Base-by-base conservation (phyloP, 1,140 invertebrate genomes). In the Holcopasites calliopsidis region DNA sequence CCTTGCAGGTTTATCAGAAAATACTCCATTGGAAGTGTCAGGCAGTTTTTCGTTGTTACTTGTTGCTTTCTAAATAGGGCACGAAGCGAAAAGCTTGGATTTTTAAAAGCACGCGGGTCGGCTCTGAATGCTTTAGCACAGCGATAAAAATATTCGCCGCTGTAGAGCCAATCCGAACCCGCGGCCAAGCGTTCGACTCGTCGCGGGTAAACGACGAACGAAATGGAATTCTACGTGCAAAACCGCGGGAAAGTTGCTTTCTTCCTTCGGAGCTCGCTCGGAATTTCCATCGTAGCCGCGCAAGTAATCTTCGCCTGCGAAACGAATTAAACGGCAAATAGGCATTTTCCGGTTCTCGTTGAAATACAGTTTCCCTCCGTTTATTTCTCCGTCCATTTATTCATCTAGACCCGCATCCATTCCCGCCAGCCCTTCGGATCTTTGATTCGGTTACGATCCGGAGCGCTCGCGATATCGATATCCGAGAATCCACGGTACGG, bases 71-170 rank as follows among this genome's bases (percentile, higher is more conserved):
- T n/a, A n/a, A n/a, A n/a, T n/a, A n/a, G 3, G 11, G 42, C 11
- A 44, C 18, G 42, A 18, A 44, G n/a, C n/a, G 18, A 44, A 44
- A 44, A 44, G 42, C 18, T 44, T 44, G 42, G 42, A 16, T 18
- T 44, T 18, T 44, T 44, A 44, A 44, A 16, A 16, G 18, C 42
- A 13, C 42, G 42, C 42, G 42, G 42, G n/a, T n/a, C n/a, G n/a
- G n/a, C n/a, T n/a, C n/a, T n/a, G n/a, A n/a, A n/a, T n/a, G 49
- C 62, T 18, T 38, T 16, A 21, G 55, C 65, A 6, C 13, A 10
- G 38, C 40, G 77, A 76, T 76, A 76, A 80, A 81, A 80, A 81
- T 80, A 80, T 80, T 80, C 73, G 28, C 52, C 10, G 10, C 26
- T 28, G 55, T 42, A 49, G 47, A 80, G 65, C 74, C 76, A 71